These are phyloP conservation scores for Falco columbarius DNA, from an alignment of 2,797 vertebrate genomes.

Conservation along the genomic window DNA sequence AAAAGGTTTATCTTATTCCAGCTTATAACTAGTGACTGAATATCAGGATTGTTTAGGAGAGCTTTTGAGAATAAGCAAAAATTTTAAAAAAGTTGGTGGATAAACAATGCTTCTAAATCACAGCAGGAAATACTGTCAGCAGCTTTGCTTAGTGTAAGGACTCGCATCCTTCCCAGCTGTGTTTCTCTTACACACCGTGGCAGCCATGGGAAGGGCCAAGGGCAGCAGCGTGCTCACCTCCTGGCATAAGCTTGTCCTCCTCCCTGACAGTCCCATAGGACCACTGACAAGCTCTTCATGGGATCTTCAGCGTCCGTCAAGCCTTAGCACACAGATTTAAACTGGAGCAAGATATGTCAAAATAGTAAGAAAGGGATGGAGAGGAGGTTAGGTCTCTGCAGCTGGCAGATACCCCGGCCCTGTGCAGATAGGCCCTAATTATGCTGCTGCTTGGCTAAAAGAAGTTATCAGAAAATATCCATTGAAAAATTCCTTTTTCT, in stretches of 20 bases:
- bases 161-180: not conserved
- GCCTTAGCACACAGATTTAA: not conserved
- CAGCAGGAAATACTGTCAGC: not conserved
- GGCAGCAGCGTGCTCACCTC: not conserved
- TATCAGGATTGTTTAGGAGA: not conserved
- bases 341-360: not conserved
- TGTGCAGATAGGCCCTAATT: not conserved
- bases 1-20: not conserved
- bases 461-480: not conserved
- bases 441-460: not conserved
- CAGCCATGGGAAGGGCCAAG: fast-evolving
- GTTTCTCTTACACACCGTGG: fast-evolving
- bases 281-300: not conserved
- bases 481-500: constrained; percentile 23
- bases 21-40: not conserved
- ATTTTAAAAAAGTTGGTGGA: not conserved
- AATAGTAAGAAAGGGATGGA: not conserved
- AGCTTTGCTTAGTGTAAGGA: not conserved
- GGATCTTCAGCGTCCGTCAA: not conserved
- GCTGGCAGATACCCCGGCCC: not conserved
- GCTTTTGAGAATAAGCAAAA: not conserved
- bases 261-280: fast-evolving
- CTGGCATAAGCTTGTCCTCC: not conserved
- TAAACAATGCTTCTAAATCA: not conserved
- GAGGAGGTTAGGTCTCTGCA: not conserved